Base-by-base conservation (phyloP, 92 coral and sea anemone species). In the Parazoanthus atlanticus region DNA sequence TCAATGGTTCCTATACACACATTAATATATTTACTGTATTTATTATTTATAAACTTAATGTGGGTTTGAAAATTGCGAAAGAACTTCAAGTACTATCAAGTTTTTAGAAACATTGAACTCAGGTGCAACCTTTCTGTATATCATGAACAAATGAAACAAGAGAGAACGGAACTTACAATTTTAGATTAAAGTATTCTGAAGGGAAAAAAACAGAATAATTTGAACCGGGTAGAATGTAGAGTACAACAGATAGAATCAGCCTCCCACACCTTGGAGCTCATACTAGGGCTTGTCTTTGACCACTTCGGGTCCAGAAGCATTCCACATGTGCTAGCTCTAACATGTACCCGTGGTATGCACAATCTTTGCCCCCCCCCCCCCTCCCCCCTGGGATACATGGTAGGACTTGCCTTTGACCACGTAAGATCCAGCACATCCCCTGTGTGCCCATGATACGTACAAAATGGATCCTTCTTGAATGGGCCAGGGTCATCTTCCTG, bases 391-490 rank as follows among this genome's bases (percentile, higher is more conserved):
- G 8, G 69, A 2, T 61, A 61, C 26, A 61, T 61, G 28, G 8
- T 23, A 19, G 8, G 64, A 86, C 83, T 76, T 92, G 91, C 99
- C 97, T 97, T 97, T 32, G 99, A 97, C 99, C 99, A 97, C 2
- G 99, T 95, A 10, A 97, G 90, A 46, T 97, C 99, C 11, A 95
- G 91, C 26, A 97, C 98, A 85, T 97, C 99, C 11, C 99, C 99
- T 80, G 95, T 95, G 88, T 97, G 99, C 29, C 99, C 99, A 90
- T 85, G 93, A 85, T 97, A 97, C 69, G 99, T 93, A 92, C 97
- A 97, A 79, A 97, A 92, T 17, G 99, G 99, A 41, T 90, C 92
- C 86, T 93, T 97, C 85, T 88, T 91, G 85, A 95, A 97, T 11
- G 98, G 98, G 23, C 98, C 99, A 71, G 89, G 90, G 89, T 97